Evolutionary conservation across 2,888 invertebrate genomes (phyloP), one percentile per base, ranked within the genome.

Genomic region (Tiliacea aurago): DNA sequence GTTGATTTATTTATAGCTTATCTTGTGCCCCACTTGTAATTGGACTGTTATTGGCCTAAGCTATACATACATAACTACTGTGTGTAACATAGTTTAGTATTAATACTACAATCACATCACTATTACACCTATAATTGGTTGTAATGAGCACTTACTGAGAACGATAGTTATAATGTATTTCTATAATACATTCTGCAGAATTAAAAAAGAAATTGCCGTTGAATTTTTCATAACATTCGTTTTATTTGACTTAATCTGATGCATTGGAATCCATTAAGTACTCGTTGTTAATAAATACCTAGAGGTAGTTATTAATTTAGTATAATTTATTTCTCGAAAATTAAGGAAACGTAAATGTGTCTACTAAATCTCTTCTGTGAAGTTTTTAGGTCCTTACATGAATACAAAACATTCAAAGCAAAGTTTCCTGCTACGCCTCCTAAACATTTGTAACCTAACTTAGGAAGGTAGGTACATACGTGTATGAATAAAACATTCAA

Each of bases 1-100:
- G 23, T 10, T 6, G 11, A 55, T 69, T 66, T 78, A 80, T 67
- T 78, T 63, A 70, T 83, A 80, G 58, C 55, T 69, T 83, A 80
- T 80, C 83, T 72, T 63, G 49, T 72, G 69, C 43, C 56, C 70
- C 2, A 37, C 58, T 83, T 72, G 23, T 66, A 55, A 66, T n/a
- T 41, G 51, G 4, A 47, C 18, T 28, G 67, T 41, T 70, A 63
- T 47, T 62, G 37, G 56, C 61, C n/a, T 15, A 51, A 49, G 51
- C 33, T 28, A 20, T 47, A 56, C 28, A 20, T 47, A 56, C 28
- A 28, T 37, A 33, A 15, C 28, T 49, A 61, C 55, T 9, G 11
- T 47, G n/a, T 63, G 28, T 33, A 63, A 1, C 0, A n/a, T 62
- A 28, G 28, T 56, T 62, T 47, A 49, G 33, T 76, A 61, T 23